Percentiles rank a stretch among this genome's conserved stretches.
phyloP scores from a whole-genome alignment of 2,113 vertebrate genomes.

The Malurus cyaneus region DNA sequence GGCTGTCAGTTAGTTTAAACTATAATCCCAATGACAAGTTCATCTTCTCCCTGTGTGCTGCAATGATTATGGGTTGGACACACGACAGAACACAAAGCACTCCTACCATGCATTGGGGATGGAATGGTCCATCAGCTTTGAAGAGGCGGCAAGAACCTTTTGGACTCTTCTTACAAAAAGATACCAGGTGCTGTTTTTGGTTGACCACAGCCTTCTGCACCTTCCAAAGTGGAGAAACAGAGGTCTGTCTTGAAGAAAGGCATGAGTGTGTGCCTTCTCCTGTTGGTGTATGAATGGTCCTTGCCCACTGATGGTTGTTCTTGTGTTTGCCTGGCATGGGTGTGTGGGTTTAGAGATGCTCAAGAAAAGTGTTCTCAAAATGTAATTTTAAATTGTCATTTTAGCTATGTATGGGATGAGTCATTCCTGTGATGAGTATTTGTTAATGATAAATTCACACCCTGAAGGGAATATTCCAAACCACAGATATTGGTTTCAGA shows the following conservation, averaged over 20 bases:
- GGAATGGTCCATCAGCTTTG: neutral
- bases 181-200: neutral
- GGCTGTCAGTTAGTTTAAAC: neutral
- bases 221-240: neutral
- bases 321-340: neutral
- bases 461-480: neutral
- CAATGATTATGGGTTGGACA: neutral
- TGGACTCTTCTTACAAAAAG: neutral
- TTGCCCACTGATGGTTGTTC: neutral
- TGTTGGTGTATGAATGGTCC: neutral
- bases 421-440: neutral
- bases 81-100: neutral
- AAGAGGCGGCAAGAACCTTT: neutral
- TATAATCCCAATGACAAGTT: neutral
- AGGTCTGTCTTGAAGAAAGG: neutral
- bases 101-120: neutral
- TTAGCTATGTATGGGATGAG: neutral
- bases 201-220: neutral
- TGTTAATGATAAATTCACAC: neutral
- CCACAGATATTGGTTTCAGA: neutral
- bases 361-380: neutral
- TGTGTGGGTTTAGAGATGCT: neutral
- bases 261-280: neutral
- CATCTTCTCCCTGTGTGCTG: neutral
- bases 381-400: neutral